phyloP scores from a whole-genome alignment of 1,140 invertebrate genomes.

The Argopecten irradians region DNA sequence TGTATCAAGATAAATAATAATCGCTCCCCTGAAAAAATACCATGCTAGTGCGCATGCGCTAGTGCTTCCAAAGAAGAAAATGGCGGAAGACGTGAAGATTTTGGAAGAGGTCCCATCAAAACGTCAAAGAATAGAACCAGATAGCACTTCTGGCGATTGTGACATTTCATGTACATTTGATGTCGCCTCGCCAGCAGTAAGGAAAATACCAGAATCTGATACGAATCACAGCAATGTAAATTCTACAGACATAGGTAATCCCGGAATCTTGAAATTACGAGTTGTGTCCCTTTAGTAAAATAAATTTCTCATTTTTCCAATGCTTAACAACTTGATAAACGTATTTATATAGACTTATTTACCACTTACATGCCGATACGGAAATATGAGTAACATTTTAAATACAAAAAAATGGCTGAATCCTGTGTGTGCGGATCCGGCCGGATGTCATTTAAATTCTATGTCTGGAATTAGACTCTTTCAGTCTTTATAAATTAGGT shows the following conservation, averaged over 20 bases:
- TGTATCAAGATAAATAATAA: neutral
- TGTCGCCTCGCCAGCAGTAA: neutral
- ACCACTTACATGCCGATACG: too few relatives aligned
- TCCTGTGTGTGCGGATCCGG: too few relatives aligned
- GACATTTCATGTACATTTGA: conserved; percentile 18
- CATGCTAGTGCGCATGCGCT: neutral
- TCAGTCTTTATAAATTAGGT: neutral
- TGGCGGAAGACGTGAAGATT: conserved; percentile 55
- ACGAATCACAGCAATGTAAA: neutral
- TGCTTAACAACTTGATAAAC: too few relatives aligned
- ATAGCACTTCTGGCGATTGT: conserved; percentile 28
- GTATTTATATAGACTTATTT: too few relatives aligned
- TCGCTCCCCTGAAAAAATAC: neutral
- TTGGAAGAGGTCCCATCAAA: conserved; percentile 48
- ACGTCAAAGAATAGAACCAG: conserved; percentile 38
- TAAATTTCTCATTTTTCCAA: too few relatives aligned
- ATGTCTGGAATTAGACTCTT: too few relatives aligned
- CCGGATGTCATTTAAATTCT: too few relatives aligned
- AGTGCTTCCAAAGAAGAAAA: conserved; percentile 39
- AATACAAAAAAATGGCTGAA: too few relatives aligned
- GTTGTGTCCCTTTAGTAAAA: neutral
- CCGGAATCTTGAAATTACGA: neutral
- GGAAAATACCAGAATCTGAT: conserved; percentile 9
- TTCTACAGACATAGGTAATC: neutral
- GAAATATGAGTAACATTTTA: too few relatives aligned